These are phyloP conservation scores for Neoscelio sp. DNA, from an alignment of 2,888 invertebrate genomes.

Conservation along the genomic window DNA sequence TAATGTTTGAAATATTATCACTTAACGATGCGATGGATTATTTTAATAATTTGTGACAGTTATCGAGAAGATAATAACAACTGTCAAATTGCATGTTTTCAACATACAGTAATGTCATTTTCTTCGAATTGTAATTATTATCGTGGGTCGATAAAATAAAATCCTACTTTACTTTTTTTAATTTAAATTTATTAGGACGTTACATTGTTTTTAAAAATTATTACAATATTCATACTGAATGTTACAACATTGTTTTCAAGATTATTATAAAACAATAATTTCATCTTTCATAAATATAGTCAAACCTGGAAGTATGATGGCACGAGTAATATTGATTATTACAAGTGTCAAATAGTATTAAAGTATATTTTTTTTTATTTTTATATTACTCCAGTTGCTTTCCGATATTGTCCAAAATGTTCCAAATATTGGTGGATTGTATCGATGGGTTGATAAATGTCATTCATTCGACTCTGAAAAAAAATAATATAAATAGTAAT, in stretches of 20 bases:
- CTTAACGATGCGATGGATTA: too few species aligned
- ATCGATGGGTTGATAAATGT: slow-evolving; percentile 94
- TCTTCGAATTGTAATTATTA: not conserved
- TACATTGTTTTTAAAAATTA: not conserved
- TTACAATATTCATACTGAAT: too few species aligned
- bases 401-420: slow-evolving; percentile 95
- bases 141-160: slow-evolving; percentile 32
- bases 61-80: too few species aligned
- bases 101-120: slow-evolving; percentile 12
- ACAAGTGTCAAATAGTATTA: too few species aligned
- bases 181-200: not conserved
- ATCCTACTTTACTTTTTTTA: not conserved
- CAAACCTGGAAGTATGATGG: too few species aligned
- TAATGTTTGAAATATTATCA: too few species aligned
- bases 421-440: slow-evolving; percentile 97
- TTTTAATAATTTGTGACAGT: too few species aligned
- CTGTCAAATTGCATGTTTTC: slow-evolving; percentile 18
- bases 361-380: too few species aligned
- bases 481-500: slow-evolving; percentile 3
- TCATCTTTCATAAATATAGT: too few species aligned
- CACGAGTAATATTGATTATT: too few species aligned
- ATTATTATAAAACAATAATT: not conserved
- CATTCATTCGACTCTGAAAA: slow-evolving; percentile 89
- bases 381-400: slow-evolving; percentile 86
- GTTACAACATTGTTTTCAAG: too few species aligned